phyloP scores from a whole-genome alignment of 2,113 vertebrate species.

The Ahaetulla prasina region DNA sequence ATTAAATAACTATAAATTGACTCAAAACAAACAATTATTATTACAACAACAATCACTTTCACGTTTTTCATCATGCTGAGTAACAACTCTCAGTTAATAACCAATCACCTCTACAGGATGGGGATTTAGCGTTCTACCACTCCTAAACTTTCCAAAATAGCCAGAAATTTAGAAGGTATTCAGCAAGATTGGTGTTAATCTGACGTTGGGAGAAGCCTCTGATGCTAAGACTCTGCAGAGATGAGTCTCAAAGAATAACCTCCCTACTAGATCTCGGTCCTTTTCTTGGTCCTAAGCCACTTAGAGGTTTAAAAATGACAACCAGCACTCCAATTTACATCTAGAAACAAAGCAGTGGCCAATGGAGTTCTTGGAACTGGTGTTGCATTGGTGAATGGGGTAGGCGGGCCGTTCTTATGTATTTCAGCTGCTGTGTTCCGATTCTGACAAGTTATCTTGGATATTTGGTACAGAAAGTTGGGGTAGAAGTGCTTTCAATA shows the following conservation, averaged over 20 bases:
- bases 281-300: not conserved
- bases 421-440: not conserved
- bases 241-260: not conserved
- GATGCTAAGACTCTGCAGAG: not conserved
- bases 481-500: not conserved
- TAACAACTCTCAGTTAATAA: not conserved
- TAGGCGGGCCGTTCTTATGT: not conserved
- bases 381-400: not conserved
- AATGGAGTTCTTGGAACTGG: not conserved
- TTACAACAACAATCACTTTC: not conserved
- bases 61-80: not conserved
- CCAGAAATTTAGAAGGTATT: not conserved
- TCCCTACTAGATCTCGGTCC: not conserved
- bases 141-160: not conserved
- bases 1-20: not conserved
- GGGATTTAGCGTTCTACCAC: not conserved
- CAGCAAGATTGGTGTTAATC: not conserved
- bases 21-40: not conserved
- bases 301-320: not conserved
- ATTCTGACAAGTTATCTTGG: not conserved
- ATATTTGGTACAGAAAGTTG: not conserved
- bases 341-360: not conserved
- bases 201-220: not conserved
- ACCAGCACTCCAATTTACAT: not conserved
- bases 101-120: not conserved